Percentiles rank a stretch among this genome's conserved stretches.
phyloP scores from a whole-genome alignment of 64 coral and sea anemone genomes.

The Anthopleura sola region DNA sequence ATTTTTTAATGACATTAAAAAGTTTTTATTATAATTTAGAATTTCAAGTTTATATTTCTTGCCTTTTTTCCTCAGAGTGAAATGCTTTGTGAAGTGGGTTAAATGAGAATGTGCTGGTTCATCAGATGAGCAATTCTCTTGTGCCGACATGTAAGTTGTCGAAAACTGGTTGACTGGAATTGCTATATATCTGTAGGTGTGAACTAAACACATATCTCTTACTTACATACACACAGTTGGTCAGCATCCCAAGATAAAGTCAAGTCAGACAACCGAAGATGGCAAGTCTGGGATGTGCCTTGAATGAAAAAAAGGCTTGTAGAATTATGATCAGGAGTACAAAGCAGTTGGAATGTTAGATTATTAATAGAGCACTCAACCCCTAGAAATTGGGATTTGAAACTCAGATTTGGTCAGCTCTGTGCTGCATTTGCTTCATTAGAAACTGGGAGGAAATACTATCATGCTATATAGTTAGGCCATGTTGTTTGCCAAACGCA shows the following conservation, averaged over 20 bases:
- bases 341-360: neutral
- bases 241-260: neutral
- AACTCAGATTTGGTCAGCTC: slow-evolving; percentile 6
- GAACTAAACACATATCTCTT: neutral
- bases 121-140: neutral
- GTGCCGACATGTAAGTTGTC: slow-evolving; percentile 7
- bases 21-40: neutral
- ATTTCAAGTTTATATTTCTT: slow-evolving; percentile 6
- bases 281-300: neutral
- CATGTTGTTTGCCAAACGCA: neutral
- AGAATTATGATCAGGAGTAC: neutral
- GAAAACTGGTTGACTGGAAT: neutral
- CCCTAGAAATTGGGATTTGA: slow-evolving; percentile 6
- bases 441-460: neutral
- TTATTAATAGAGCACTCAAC: slow-evolving; percentile 21
- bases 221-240: neutral
- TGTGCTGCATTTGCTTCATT: slow-evolving; percentile 14
- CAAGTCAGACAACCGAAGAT: neutral
- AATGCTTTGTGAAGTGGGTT: neutral
- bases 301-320: neutral
- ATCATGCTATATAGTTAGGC: neutral
- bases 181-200: neutral
- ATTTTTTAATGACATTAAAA: neutral
- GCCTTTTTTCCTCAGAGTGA: slow-evolving; percentile 23
- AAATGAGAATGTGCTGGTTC: neutral